Evolutionary conservation across 53 echinoderm and acorn worm species (phyloP).

Genomic region (Paelopatides confundens): DNA sequence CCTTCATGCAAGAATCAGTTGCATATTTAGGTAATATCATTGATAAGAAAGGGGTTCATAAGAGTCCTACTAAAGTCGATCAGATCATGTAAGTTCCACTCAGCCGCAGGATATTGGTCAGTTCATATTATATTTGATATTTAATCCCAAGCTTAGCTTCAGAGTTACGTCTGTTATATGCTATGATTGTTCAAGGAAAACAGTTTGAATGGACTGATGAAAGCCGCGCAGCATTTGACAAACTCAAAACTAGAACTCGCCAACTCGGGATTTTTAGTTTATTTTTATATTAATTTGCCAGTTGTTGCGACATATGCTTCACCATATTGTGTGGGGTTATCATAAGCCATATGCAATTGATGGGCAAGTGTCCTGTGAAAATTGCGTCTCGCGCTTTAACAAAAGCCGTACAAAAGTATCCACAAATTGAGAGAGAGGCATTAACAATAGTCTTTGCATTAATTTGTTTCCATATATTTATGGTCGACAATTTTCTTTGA

Average conservation of each 20-base stretch:
- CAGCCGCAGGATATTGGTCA: too few relatives aligned
- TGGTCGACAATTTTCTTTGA: conserved; percentile 44
- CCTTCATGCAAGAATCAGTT: conserved; percentile 54
- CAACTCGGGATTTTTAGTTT: conserved; percentile 63
- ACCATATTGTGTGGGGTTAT: conserved; percentile 56
- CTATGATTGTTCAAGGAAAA: conserved; percentile 40
- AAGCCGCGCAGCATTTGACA: conserved; percentile 47
- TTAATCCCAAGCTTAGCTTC: conserved; percentile 62
- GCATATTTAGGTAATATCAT: conserved; percentile 56
- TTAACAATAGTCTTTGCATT: conserved; percentile 48
- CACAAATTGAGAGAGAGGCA: conserved; percentile 47
- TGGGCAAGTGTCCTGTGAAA: conserved; percentile 32
- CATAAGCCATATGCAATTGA: conserved; percentile 53
- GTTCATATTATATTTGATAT: too few relatives aligned
- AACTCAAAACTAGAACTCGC: conserved; percentile 48
- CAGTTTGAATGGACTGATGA: conserved; percentile 57
- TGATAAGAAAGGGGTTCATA: conserved; percentile 59
- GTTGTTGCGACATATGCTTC: too few relatives aligned
- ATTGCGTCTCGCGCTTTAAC: conserved; percentile 41
- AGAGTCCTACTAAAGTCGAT: conserved; percentile 46
- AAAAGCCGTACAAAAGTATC: conserved; percentile 47
- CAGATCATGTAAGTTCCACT: too few relatives aligned
- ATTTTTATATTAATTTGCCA: too few relatives aligned
- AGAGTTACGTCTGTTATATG: conserved; percentile 36
- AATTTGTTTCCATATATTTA: conserved; percentile 32